phyloP scores from a whole-genome alignment of 2,113 vertebrate genomes.

The Bagarius yarrelli region DNA sequence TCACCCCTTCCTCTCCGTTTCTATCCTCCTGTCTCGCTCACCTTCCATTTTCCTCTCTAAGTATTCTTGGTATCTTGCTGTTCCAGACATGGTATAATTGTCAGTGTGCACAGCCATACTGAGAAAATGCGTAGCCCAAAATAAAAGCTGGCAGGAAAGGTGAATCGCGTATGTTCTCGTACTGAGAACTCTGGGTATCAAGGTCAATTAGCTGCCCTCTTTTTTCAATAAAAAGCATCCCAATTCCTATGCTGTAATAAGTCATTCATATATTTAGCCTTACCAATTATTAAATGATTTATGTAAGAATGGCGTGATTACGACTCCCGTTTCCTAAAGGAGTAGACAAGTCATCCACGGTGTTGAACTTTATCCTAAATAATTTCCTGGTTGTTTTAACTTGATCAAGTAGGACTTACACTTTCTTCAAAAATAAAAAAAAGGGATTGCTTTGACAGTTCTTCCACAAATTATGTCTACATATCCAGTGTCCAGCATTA shows the following conservation, averaged over 20 bases:
- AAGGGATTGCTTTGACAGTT: constrained; percentile 28
- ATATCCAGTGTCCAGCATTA: constrained; percentile 57
- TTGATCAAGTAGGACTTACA: background rate
- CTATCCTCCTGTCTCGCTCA: constrained; percentile 31
- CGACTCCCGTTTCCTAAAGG: constrained; percentile 37
- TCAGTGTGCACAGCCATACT: constrained; percentile 21
- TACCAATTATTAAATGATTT: constrained; percentile 28
- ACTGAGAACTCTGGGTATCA: constrained; percentile 28
- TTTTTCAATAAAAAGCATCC: constrained; percentile 4
- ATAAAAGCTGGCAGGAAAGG: constrained; percentile 43
- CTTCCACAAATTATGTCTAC: constrained; percentile 58
- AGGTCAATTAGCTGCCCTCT: constrained; percentile 43
- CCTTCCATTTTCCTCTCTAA: constrained; percentile 31
- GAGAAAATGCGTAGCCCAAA: constrained; percentile 22
- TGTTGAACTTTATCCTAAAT: background rate
- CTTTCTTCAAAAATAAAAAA: constrained; percentile 12
- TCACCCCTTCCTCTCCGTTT: constrained; percentile 27
- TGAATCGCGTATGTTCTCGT: constrained; percentile 34
- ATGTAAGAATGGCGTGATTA: constrained; percentile 37
- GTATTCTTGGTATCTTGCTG: constrained; percentile 39
- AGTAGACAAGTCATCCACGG: constrained; percentile 36
- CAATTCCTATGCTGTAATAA: constrained; percentile 20
- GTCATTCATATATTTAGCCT: constrained; percentile 10
- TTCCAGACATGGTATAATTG: constrained; percentile 35
- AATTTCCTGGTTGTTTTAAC: background rate